Percentiles rank a stretch among this genome's conserved stretches.
These are phyloP conservation scores for Cryptoblepharus egeriae DNA, from an alignment of 2,797 vertebrate genomes.

Conservation along the genomic window DNA sequence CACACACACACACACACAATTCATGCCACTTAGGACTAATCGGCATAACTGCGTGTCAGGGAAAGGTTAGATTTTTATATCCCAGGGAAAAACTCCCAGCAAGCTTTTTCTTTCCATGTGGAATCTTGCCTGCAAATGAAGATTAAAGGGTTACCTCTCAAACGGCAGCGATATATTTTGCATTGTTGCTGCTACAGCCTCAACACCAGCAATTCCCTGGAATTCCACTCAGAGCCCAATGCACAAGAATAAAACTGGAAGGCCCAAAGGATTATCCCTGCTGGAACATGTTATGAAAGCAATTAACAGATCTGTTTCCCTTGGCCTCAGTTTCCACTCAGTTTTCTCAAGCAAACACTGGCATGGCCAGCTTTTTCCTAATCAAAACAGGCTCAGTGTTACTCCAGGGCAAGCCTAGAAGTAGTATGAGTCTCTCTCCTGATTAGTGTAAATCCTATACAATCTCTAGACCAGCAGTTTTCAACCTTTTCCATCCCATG, in stretches of 20 bases:
- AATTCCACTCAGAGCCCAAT: not conserved
- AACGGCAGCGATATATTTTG: rapidly evolving
- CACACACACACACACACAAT: no score
- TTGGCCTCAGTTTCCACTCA: constrained; percentile 12
- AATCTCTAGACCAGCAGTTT: no score
- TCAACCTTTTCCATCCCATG: no score
- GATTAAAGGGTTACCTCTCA: not conserved
- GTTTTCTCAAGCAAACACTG: not conserved
- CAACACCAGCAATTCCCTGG: rapidly evolving
- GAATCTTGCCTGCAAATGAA: not conserved
- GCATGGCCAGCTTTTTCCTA: not conserved
- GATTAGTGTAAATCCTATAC: not conserved
- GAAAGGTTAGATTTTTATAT: not conserved
- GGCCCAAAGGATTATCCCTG: constrained; percentile 40
- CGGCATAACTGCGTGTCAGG: rapidly evolving
- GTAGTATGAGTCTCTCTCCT: not conserved
- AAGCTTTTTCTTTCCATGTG: constrained; percentile 8
- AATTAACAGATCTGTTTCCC: constrained; percentile 7
- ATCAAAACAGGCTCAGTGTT: constrained; percentile 12
- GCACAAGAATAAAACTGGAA: not conserved
- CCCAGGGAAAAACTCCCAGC: not conserved
- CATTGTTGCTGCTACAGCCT: not conserved
- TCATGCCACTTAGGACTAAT: not conserved
- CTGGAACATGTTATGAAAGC: constrained; percentile 44
- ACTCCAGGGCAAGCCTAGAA: constrained; percentile 11